Evolutionary conservation across 2,113 vertebrate genomes (phyloP).

Genomic region (Pygathrix nemaeus): DNA sequence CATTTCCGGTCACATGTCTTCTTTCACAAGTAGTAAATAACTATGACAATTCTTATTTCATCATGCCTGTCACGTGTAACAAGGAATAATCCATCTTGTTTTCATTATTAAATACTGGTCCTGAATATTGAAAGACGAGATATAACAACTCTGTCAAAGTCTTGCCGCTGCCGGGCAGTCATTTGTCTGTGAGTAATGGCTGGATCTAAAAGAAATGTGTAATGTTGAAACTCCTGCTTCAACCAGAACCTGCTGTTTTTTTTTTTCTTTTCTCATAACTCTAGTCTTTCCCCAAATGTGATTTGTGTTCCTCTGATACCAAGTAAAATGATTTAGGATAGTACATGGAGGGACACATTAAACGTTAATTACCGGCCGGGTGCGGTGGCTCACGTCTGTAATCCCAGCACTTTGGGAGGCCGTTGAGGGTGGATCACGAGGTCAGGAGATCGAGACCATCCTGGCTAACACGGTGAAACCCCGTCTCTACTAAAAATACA

Average conservation of each 20-base stretch:
- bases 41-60: slow-evolving; percentile 72
- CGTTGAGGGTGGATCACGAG: too few relatives aligned
- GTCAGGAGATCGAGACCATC: too few relatives aligned
- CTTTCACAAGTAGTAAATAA: slow-evolving; percentile 68
- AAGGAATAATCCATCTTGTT: slow-evolving; percentile 62
- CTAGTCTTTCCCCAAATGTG: neutral
- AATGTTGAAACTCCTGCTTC: neutral
- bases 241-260: neutral
- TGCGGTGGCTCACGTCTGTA: too few relatives aligned
- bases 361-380: neutral
- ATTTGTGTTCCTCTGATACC: neutral
- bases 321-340: neutral
- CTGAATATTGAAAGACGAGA: slow-evolving; percentile 40
- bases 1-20: slow-evolving; percentile 59
- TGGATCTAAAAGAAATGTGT: neutral
- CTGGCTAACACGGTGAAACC: too few relatives aligned
- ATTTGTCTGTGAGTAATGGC: neutral
- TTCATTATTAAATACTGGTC: slow-evolving; percentile 64
- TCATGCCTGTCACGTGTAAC: slow-evolving; percentile 35
- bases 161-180: neutral
- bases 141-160: slow-evolving; percentile 40
- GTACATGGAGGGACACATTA: neutral
- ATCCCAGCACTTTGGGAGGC: too few relatives aligned
- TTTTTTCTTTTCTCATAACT: neutral
- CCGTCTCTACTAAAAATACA: too few relatives aligned